Evolutionary conservation across 1,140 invertebrate genomes (phyloP).

Genomic region (Achatina immaculata): DNA sequence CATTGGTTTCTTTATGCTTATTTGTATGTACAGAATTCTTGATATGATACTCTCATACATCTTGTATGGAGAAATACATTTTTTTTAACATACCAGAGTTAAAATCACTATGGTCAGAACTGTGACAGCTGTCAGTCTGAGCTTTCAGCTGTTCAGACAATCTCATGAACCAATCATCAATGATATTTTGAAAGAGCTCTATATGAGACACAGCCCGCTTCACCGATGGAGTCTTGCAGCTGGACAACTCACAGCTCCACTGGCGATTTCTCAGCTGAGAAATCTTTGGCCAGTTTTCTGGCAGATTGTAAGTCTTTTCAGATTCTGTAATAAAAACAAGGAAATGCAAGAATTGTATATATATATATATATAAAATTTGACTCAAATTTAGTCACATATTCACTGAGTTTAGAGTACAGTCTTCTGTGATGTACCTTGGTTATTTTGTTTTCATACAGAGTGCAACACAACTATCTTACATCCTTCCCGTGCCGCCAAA

Average conservation of each 20-base stretch:
- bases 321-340: constrained; percentile 18
- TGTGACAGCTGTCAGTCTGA: constrained; percentile 15
- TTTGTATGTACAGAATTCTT: too few relatives aligned
- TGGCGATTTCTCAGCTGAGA: constrained; percentile 53
- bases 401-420: too few relatives aligned
- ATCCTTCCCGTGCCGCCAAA: too few relatives aligned
- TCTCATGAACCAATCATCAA: constrained; percentile 67
- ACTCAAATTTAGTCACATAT: not conserved
- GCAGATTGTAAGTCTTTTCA: constrained; percentile 61
- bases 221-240: constrained; percentile 60
- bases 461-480: too few relatives aligned
- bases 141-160: constrained; percentile 47
- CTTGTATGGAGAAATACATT: too few relatives aligned
- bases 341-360: not conserved
- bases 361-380: not conserved
- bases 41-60: too few relatives aligned
- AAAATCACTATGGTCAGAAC: constrained; percentile 32
- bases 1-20: too few relatives aligned
- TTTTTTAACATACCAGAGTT: not conserved
- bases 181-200: constrained; percentile 66
- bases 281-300: constrained; percentile 64
- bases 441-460: too few relatives aligned
- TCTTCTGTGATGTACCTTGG: too few relatives aligned
- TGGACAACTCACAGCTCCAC: constrained; percentile 63
- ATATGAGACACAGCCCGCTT: constrained; percentile 68